A percentile compares a stretch with the other conserved stretches of the same genome.
Evolutionary conservation across 1,140 invertebrate genomes (phyloP).

Genomic region (Grapholita molesta): DNA sequence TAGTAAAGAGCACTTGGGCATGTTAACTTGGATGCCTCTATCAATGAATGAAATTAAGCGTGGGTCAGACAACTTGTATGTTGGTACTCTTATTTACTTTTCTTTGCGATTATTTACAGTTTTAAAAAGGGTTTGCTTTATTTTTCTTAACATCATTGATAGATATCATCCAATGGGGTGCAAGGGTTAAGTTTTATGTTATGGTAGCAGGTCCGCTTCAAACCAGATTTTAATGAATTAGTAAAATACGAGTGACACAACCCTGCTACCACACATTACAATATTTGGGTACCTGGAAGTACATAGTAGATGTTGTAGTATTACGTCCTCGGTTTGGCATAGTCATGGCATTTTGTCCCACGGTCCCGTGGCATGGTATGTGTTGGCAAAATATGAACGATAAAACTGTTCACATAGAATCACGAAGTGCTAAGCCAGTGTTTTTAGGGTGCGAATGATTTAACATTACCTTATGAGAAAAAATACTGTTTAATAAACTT

Average conservation of each 20-base stretch:
- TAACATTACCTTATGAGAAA: too few species aligned
- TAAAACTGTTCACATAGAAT: conserved; percentile 9
- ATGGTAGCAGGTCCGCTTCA: conserved; percentile 49
- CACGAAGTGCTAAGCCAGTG: background rate
- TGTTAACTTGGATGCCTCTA: conserved; percentile 21
- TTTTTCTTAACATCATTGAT: too few species aligned
- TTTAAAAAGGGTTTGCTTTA: too few species aligned
- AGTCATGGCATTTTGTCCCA: conserved; percentile 43
- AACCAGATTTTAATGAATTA: conserved; percentile 13
- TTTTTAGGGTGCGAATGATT: background rate
- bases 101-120: too few species aligned
- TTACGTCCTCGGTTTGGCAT: conserved; percentile 56
- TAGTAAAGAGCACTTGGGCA: conserved; percentile 50
- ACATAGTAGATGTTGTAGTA: conserved; percentile 64
- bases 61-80: background rate
- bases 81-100: too few species aligned
- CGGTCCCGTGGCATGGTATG: conserved; percentile 33
- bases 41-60: background rate
- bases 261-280: conserved; percentile 49
- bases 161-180: conserved; percentile 39
- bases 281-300: conserved; percentile 66
- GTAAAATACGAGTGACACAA: conserved; percentile 13
- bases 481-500: too few species aligned
- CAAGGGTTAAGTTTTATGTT: conserved; percentile 45
- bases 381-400: conserved; percentile 30